A percentile compares a stretch with the other conserved stretches of the same genome.
Conservation (phyloP, 2,113 vertebrate species). For the Chionodraco myersi region DNA sequence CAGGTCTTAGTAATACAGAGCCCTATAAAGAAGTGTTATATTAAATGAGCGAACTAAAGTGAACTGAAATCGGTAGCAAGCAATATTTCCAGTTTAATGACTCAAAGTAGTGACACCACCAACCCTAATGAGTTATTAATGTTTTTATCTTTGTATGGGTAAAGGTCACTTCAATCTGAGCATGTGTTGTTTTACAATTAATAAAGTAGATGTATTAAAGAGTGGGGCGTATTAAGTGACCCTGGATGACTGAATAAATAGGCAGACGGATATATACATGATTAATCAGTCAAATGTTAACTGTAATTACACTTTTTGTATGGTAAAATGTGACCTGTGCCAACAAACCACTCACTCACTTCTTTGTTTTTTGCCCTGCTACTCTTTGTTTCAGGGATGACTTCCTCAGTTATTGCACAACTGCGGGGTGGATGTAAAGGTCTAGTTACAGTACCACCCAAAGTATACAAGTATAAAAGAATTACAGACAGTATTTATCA, state of each 20-base stretch:
- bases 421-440: constrained; percentile 18
- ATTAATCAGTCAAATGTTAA: constrained; percentile 34
- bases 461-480: constrained; percentile 52
- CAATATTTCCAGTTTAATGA: constrained; percentile 15
- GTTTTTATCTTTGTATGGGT: constrained; percentile 32
- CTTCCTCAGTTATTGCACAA: constrained; percentile 32
- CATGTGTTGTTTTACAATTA: constrained; percentile 41
- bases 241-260: constrained; percentile 40
- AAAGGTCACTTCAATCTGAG: constrained; percentile 52
- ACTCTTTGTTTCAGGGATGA: constrained; percentile 32
- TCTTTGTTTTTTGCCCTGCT: constrained; percentile 33
- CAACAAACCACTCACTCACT: constrained; percentile 20
- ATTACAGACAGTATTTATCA: constrained; percentile 44
- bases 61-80: not conserved
- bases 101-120: constrained; percentile 15
- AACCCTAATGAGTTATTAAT: constrained; percentile 5
- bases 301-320: constrained; percentile 27
- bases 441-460: constrained; percentile 49
- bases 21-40: not conserved
- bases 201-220: constrained; percentile 31
- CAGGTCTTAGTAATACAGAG: not conserved
- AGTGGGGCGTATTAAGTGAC: constrained; percentile 35
- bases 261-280: constrained; percentile 24
- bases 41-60: not conserved
- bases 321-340: constrained; percentile 16